phyloP scores from a whole-genome alignment of 2,888 invertebrate genomes.

The Lepidonotus clava region DNA sequence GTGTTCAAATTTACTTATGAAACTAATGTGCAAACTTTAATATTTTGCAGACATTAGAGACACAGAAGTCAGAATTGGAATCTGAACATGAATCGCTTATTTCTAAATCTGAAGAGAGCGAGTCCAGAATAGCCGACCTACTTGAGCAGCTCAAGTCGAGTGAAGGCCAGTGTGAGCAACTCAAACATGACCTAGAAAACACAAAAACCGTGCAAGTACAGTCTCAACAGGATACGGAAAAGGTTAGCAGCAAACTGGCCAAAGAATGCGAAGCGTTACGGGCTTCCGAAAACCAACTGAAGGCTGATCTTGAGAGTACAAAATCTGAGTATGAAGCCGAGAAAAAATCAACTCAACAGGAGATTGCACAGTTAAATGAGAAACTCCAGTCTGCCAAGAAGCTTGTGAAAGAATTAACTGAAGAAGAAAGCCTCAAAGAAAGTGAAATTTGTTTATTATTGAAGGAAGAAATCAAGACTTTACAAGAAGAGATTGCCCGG shows the following conservation, averaged over 20 bases:
- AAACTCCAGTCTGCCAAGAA: background rate
- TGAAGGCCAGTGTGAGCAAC: background rate
- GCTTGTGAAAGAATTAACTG: slow-evolving; percentile 15
- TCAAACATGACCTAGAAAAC: background rate
- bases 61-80: background rate
- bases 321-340: background rate
- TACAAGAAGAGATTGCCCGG: slow-evolving; percentile 29
- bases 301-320: background rate
- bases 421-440: background rate
- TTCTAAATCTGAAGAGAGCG: background rate
- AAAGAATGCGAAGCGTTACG: background rate
- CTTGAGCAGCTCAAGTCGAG: background rate
- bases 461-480: background rate
- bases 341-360: background rate
- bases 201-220: background rate
- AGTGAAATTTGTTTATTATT: too few relatives aligned
- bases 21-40: background rate
- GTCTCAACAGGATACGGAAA: background rate
- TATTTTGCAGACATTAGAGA: background rate
- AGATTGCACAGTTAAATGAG: background rate
- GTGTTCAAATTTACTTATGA: too few relatives aligned
- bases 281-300: background rate
- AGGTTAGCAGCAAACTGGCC: background rate
- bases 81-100: background rate
- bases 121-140: background rate